Base-by-base conservation (phyloP, 2,888 invertebrate genomes). In the Tuta absoluta region DNA sequence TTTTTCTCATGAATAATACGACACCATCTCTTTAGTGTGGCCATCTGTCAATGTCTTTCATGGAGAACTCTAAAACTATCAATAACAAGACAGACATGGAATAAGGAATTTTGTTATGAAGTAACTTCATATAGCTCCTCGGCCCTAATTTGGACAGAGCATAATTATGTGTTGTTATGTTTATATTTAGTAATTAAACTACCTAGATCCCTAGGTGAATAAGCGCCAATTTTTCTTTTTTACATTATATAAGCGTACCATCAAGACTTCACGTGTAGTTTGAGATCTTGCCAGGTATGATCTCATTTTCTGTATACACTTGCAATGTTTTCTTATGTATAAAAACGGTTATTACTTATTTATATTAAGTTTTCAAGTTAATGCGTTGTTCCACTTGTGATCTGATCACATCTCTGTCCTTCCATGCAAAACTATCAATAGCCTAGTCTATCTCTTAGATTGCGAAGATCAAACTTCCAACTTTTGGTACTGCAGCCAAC, bases 41-140 rank as follows among this genome's bases (percentile, higher is more conserved):
- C 65, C 65, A 65, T 65, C 65, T 65, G 65, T 65, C 62, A 58
- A 45, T 59, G 65, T 65, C 62, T 58, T 62, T 48, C 41, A 56
- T 23, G 14, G 51, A 19, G 21, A 12, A 33, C 58, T 21, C 48
- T 62, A 17, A 59, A 65, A 65, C 62, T 65, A 62, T 65, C 65
- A 62, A 65, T 61, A 61, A 58, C 24, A 21, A 8, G 45, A 0
- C 24, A 24, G 45, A 45, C 14, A 7, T 45, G 24, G 60, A 60
- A 11, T 56, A 61, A 53, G 51, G 51, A 23, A 53, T 51, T 23
- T 14, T 49, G 7, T 49, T 19, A 49, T 49, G 23, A 10, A 3
- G 48, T 45, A 8, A n/a, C 17, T 45, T n/a, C 17, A 7, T 45
- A 45, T 45, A 2, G 28, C 28, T 28, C 5, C 28, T 28, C 28